These are phyloP conservation scores for Equus quagga DNA, from an alignment of 2,113 vertebrate species.

Conservation along the genomic window DNA sequence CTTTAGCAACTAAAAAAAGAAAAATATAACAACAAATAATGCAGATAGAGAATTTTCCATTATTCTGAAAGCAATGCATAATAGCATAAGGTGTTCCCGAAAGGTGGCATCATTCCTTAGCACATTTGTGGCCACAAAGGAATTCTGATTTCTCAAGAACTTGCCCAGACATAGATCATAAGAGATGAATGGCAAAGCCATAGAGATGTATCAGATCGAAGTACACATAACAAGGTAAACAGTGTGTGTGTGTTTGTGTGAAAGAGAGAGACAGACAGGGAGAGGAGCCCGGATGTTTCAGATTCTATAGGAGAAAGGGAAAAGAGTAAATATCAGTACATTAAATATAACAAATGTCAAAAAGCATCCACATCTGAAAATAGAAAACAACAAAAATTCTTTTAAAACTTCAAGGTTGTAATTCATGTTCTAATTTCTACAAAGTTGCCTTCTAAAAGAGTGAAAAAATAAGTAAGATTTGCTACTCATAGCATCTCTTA, in stretches of 20 bases:
- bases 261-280: neutral
- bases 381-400: neutral
- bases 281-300: neutral
- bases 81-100: neutral
- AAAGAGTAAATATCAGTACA: neutral
- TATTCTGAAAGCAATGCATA: neutral
- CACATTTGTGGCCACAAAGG: neutral
- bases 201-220: neutral
- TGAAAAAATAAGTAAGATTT: neutral
- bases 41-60: neutral
- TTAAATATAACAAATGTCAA: neutral
- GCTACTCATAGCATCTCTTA: neutral
- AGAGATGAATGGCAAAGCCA: neutral
- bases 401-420: neutral
- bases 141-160: conserved; percentile 31
- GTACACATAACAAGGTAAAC: neutral
- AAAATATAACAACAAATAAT: neutral
- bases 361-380: neutral
- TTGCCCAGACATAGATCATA: neutral
- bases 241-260: neutral
- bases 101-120: neutral
- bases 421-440: neutral
- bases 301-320: neutral
- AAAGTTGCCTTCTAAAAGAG: neutral
- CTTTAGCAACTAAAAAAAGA: conserved; percentile 12